phyloP scores from a whole-genome alignment of 2,888 invertebrate species.

The Drosophila meridiana region DNA sequence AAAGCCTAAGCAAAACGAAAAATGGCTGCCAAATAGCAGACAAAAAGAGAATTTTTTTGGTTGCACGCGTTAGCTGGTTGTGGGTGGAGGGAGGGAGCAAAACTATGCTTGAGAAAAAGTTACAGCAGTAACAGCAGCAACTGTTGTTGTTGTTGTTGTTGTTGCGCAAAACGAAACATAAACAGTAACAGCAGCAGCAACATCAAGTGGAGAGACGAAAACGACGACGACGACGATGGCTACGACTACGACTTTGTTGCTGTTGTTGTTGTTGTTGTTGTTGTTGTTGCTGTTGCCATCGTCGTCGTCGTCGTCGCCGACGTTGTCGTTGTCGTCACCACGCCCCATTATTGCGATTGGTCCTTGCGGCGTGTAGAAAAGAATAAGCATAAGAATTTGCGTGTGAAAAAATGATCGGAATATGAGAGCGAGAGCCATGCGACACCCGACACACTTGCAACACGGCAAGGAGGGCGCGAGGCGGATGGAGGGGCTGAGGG shows the following conservation, averaged over 20 bases:
- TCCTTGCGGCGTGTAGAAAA: conserved; percentile 83
- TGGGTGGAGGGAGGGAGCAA: conserved; percentile 25
- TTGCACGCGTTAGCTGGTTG: conserved; percentile 71
- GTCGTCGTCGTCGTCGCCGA: conserved; percentile 30
- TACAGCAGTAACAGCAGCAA: conserved; percentile 10
- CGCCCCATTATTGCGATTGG: conserved; percentile 83
- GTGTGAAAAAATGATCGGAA: conserved; percentile 84
- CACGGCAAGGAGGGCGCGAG: conserved; percentile 7
- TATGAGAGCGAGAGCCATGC: conserved; percentile 70
- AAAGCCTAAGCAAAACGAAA: conserved; percentile 47
- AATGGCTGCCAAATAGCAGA: conserved; percentile 68
- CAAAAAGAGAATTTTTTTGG: conserved; percentile 41
- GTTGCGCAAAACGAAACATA: conserved; percentile 78
- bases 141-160: conserved; percentile 36
- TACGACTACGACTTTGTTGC: conserved; percentile 47
- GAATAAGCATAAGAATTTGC: conserved; percentile 83
- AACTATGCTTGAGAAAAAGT: conserved; percentile 73
- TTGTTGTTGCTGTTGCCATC: conserved; percentile 13
- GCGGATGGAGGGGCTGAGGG: neutral
- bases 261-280: conserved; percentile 21
- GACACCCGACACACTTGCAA: conserved; percentile 62
- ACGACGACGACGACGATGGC: conserved; percentile 30
- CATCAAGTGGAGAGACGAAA: conserved; percentile 51
- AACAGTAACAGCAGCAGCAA: conserved; percentile 69
- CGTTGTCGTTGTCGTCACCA: conserved; percentile 67